Evolutionary conservation across 2,888 invertebrate genomes (phyloP).

Genomic region (Pandemis cinnamomeana): DNA sequence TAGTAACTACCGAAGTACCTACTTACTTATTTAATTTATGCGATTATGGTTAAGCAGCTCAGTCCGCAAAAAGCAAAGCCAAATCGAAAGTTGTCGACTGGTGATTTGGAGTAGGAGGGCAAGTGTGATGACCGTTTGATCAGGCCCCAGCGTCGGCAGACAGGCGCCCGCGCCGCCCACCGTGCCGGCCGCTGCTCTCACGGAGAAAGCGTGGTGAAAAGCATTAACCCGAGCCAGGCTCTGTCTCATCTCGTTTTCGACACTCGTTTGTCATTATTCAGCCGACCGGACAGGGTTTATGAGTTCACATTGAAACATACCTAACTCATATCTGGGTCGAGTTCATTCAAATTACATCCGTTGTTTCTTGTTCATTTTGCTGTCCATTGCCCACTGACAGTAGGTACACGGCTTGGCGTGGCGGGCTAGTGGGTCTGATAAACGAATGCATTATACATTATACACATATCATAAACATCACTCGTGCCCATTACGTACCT

Average conservation of each 20-base stretch:
- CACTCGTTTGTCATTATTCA: conserved; percentile 27
- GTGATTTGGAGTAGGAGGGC: conserved; percentile 33
- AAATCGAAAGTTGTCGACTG: conserved; percentile 19
- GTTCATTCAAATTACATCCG: conserved; percentile 11
- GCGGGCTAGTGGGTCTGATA: neutral
- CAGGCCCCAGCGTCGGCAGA: conserved; percentile 8
- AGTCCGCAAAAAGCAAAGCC: neutral
- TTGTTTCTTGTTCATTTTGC: neutral
- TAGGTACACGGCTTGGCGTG: neutral
- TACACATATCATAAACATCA: neutral
- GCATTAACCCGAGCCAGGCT: conserved; percentile 18
- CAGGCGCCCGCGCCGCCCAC: conserved; percentile 12
- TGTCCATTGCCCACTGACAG: neutral
- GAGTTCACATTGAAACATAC: conserved; percentile 16
- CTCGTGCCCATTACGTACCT: neutral
- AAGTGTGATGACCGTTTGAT: conserved; percentile 41
- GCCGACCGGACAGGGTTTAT: conserved; percentile 6
- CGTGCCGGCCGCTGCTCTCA: conserved; percentile 12
- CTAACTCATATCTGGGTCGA: conserved; percentile 5
- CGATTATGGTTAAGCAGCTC: neutral
- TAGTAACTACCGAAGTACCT: neutral
- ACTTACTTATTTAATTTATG: neutral
- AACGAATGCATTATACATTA: neutral
- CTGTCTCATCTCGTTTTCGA: conserved; percentile 22
- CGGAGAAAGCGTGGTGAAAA: conserved; percentile 40